Conservation (phyloP, 2,797 vertebrate species). For the Antennarius maculatus region DNA sequence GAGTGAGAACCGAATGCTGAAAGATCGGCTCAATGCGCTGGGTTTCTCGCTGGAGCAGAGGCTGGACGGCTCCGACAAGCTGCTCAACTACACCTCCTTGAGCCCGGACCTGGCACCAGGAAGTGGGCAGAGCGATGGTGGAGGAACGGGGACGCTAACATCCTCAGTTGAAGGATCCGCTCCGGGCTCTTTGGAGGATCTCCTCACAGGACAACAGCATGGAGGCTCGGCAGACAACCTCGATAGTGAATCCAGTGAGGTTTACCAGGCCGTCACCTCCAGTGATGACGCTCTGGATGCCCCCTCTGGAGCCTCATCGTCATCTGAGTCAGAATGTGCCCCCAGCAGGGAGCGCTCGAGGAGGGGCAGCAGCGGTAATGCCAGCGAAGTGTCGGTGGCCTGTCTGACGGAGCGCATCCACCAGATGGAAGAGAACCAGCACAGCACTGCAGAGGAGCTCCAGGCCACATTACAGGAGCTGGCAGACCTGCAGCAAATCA, state of each 20-base stretch:
- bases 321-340: slow-evolving; percentile 90
- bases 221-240: slow-evolving; percentile 94
- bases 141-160: slow-evolving; percentile 86
- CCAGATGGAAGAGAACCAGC: slow-evolving; percentile 99
- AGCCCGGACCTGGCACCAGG: slow-evolving; percentile 87
- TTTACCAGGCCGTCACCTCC: slow-evolving; percentile 94
- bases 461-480: slow-evolving; percentile 96
- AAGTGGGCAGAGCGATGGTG: slow-evolving; percentile 85
- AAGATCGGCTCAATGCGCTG: slow-evolving; percentile 92
- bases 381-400: slow-evolving; percentile 92
- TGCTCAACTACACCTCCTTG: slow-evolving; percentile 87
- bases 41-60: slow-evolving; percentile 96
- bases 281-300: slow-evolving; percentile 96
- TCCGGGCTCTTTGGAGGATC: slow-evolving; percentile 93
- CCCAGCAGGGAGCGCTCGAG: slow-evolving; percentile 88
- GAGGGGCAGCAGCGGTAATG: slow-evolving; percentile 89
- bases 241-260: slow-evolving; percentile 95
- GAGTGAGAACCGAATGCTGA: slow-evolving; percentile 96
- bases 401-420: slow-evolving; percentile 96
- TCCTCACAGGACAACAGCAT: slow-evolving; percentile 89
- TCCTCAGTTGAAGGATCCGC: slow-evolving; percentile 94
- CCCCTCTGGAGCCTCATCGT: slow-evolving; percentile 87
- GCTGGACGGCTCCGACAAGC: slow-evolving; percentile 89
- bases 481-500: slow-evolving; percentile 95
- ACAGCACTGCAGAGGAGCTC: slow-evolving; percentile 95